Percentiles rank a stretch among this genome's conserved stretches.
phyloP scores from a whole-genome alignment of 2,113 vertebrate species.

The Electrona antarctica region DNA sequence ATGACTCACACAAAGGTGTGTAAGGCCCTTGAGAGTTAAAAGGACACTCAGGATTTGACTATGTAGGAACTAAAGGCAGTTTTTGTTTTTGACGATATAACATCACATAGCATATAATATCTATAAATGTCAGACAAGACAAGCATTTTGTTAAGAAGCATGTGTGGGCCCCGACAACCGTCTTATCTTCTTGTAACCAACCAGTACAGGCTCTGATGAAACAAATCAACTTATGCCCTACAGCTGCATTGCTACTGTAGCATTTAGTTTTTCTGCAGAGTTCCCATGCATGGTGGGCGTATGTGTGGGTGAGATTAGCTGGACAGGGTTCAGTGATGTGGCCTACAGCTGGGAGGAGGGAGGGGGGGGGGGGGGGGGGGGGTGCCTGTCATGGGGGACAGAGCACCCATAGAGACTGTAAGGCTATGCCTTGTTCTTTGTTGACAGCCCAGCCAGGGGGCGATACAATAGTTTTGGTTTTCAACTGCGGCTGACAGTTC shows the following conservation, averaged over 20 bases:
- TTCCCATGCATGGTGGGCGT: slow-evolving; percentile 41
- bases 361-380: slow-evolving; percentile 15
- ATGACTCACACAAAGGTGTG: too few species aligned
- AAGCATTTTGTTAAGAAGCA: too few species aligned
- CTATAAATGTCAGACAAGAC: too few species aligned
- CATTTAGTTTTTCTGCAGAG: slow-evolving; percentile 26
- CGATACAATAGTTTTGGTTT: not conserved
- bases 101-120: too few species aligned
- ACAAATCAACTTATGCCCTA: not conserved
- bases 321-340: slow-evolving; percentile 55
- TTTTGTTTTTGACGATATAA: too few species aligned
- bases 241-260: slow-evolving; percentile 34
- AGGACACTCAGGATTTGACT: too few species aligned
- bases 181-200: not conserved
- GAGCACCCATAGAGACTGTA: slow-evolving; percentile 44
- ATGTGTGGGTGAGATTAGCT: slow-evolving; percentile 44
- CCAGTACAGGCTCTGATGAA: not conserved
- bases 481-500: not conserved
- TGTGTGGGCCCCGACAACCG: too few species aligned
- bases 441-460: slow-evolving; percentile 37
- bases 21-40: too few species aligned
- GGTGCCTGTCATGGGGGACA: slow-evolving; percentile 28
- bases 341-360: slow-evolving; percentile 39
- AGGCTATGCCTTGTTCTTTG: slow-evolving; percentile 56
- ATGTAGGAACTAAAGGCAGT: too few species aligned